These are phyloP conservation scores for Ammospiza caudacuta DNA, from an alignment of 2,113 vertebrate species.

Conservation along the genomic window DNA sequence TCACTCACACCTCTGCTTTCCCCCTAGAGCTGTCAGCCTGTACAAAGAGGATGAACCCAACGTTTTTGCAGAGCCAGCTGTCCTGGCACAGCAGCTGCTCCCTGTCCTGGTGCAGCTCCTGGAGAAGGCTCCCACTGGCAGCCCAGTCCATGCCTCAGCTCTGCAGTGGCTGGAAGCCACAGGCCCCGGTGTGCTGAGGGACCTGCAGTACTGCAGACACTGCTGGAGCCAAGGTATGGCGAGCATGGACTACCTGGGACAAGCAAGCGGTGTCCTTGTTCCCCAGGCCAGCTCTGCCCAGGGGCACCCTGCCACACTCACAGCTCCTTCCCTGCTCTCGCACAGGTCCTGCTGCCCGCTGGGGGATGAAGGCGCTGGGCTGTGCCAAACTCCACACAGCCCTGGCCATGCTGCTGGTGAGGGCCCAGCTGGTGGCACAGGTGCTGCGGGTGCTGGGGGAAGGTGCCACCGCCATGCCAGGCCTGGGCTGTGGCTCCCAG, in stretches of 20 bases:
- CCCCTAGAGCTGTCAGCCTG: slow-evolving; percentile 73
- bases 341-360: neutral
- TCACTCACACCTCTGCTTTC: neutral
- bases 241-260: fast-evolving
- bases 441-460: slow-evolving; percentile 49
- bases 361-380: slow-evolving; percentile 71
- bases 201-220: slow-evolving; percentile 68
- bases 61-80: slow-evolving; percentile 81
- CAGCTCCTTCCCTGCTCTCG: fast-evolving
- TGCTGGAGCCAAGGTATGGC: slow-evolving; percentile 70
- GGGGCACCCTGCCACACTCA: fast-evolving
- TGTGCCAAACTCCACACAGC: slow-evolving; percentile 75
- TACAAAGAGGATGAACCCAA: slow-evolving; percentile 88
- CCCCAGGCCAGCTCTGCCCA: neutral
- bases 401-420: slow-evolving; percentile 72
- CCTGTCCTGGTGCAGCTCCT: slow-evolving; percentile 75
- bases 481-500: slow-evolving; percentile 14
- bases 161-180: slow-evolving; percentile 71
- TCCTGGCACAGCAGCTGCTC: slow-evolving; percentile 75
- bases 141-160: slow-evolving; percentile 29
- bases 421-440: slow-evolving; percentile 61
- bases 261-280: neutral
- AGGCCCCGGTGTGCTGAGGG: slow-evolving; percentile 21
- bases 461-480: neutral
- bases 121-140: slow-evolving; percentile 31